Base-by-base conservation (phyloP, 2,888 invertebrate genomes). In the Patella depressa region DNA sequence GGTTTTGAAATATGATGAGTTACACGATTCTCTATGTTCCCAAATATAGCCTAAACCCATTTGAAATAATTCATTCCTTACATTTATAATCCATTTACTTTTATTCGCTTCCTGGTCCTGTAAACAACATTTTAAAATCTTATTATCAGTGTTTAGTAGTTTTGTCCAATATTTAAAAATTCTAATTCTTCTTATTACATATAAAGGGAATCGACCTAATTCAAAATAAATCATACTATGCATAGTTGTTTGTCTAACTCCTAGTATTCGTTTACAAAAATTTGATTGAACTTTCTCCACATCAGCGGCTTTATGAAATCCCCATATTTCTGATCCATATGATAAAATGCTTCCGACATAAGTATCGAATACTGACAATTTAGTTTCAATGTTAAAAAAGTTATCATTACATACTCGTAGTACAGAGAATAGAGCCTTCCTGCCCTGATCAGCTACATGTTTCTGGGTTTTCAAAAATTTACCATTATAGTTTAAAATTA, bases 401-500 rank as follows among this genome's bases (percentile, higher is more conserved):
- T 57, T 14, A 45, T 71, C 45, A 7, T 78, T 74, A 3, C 74
- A 57, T 9, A 59, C n/a, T n/a, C 5, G 12, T 5, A 65, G 17
- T 24, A 77, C 11, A 53, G 65, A 34, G 7, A 71, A 53, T 45
- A 75, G 1, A 14, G 78, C 76, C 65, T 69, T 76, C 7, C 69
- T n/a, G 3, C 73, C 75, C n/a, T 73, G 72, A 34, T 75, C 72
- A 0, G 78, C 73, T 24, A 78, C 12, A n/a, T 75, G 57, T 34
- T 75, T 72, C 29, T 78, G 78, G 5, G 78, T 76, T 34, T 72
- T 72, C n/a, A 73, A n/a, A 45, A 78, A 78, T 57, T 75, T 72
- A 19, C 78, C 78, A 75, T 78, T 75, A 53, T 15, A 78, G 24
- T 78, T 57, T 15, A 78, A 53, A 19, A 71, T 14, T 15, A 74